A percentile compares a stretch with the other conserved stretches of the same genome.
These are phyloP conservation scores for Sepiola atlantica DNA, from an alignment of 2,888 invertebrate genomes.

Conservation along the genomic window DNA sequence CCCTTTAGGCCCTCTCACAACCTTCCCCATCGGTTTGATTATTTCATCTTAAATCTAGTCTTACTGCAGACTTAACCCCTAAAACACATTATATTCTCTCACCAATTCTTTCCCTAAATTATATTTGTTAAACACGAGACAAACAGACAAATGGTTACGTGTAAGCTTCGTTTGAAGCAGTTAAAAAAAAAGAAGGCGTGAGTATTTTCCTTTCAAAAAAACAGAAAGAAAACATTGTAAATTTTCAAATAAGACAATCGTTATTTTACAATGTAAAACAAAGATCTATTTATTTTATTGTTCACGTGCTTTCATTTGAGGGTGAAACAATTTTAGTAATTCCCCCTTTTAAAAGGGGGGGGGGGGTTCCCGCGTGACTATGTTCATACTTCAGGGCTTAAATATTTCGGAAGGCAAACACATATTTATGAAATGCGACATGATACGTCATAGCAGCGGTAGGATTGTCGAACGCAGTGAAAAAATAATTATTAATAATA, in stretches of 20 bases:
- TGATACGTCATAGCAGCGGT: background rate
- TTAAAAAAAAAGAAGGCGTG: too few relatives aligned
- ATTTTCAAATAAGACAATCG: background rate
- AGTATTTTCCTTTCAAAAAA: too few relatives aligned
- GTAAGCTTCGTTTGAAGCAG: too few relatives aligned
- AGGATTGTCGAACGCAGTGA: background rate
- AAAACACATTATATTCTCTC: too few relatives aligned
- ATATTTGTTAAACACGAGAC: too few relatives aligned
- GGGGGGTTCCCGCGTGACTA: background rate
- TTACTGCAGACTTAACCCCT: too few relatives aligned
- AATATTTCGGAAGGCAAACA: background rate
- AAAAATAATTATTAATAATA: background rate
- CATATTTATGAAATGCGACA: background rate
- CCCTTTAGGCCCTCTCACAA: too few relatives aligned
- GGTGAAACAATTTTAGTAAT: background rate
- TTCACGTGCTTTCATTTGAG: background rate
- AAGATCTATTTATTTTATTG: background rate
- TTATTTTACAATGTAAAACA: background rate
- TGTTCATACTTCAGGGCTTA: background rate
- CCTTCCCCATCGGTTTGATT: too few relatives aligned
- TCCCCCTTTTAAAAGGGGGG: background rate
- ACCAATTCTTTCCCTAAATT: too few relatives aligned
- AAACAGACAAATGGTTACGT: too few relatives aligned
- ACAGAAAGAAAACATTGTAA: too few relatives aligned
- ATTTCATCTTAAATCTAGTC: too few relatives aligned